Base-by-base conservation (phyloP, 2,888 invertebrate species). In the Aphrophora alni region DNA sequence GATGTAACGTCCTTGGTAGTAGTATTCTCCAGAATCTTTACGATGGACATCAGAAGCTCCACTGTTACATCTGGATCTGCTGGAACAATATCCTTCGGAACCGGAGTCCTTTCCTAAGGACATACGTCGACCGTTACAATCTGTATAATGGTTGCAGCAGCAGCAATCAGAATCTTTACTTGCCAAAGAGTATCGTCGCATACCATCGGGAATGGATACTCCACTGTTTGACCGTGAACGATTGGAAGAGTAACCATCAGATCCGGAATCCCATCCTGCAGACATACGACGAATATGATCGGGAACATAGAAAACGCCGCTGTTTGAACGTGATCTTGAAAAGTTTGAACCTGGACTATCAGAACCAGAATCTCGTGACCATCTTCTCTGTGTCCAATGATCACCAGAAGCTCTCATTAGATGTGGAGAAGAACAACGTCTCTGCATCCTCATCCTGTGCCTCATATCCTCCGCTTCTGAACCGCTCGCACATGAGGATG, bases 311-410 rank as follows among this genome's bases (percentile, higher is more conserved):
- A 90, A 89, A 86, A 92, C 92, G 70, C 92, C 90, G 33, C 90
- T 90, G 85, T 92, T 91, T 69, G 92, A 91, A 85, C 89, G 89
- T 85, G 89, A 89, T 1, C 91, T 89, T 0, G 90, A 90, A 86
- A 92, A 92, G 51, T 91, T 92, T 4, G 90, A 89, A 84, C 92
- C 92, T 84, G 92, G 92, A 83, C 91, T 92, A 86, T 86, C 86
- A 7, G 86, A 85, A 21, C 87, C 86, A 0, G 87, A 87, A 81
- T 86, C 86, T 7, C 86, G 79, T 26, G 93, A 92, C 83, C 90
- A 89, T 26, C 93, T 89, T 44, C 93, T 89, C 83, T 93, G 93
- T 82, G 92, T 88, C 92, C 93, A 92, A 91, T 83, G 92, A 91
- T 14, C 92, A 91, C 85, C 92, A 91, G 0, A 90, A 76, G 87